Percentiles rank a stretch among this genome's conserved stretches.
phyloP scores from a whole-genome alignment of 2,113 vertebrate genomes.

The Oreochromis aureus region DNA sequence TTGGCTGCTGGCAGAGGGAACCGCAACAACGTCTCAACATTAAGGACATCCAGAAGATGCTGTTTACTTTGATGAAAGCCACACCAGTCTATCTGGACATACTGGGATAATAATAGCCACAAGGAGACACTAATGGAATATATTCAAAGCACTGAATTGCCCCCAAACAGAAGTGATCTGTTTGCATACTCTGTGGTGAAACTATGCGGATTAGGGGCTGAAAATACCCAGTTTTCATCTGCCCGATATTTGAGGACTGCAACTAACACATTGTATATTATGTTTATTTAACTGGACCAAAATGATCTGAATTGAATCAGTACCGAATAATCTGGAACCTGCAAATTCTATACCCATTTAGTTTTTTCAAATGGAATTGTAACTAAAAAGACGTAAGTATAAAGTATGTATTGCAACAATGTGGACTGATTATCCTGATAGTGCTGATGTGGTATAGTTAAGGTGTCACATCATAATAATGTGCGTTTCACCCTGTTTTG shows the following conservation, averaged over 20 bases:
- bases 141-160: background rate
- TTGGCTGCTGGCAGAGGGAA: slow-evolving; percentile 80
- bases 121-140: background rate
- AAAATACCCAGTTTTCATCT: background rate
- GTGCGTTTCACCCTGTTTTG: background rate
- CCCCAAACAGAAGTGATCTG: background rate
- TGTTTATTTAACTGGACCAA: background rate
- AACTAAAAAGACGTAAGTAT: background rate
- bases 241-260: background rate
- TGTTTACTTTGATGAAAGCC: slow-evolving; percentile 74
- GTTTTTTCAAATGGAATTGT: background rate
- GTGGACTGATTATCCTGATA: background rate
- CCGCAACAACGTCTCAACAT: slow-evolving; percentile 77
- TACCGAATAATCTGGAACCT: background rate
- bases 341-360: background rate
- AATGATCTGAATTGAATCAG: background rate
- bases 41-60: slow-evolving; percentile 77
- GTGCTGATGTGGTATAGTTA: background rate
- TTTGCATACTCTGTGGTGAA: background rate
- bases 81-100: slow-evolving; percentile 79
- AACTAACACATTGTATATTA: background rate
- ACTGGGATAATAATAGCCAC: slow-evolving; percentile 59
- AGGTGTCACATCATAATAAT: background rate
- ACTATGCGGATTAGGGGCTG: background rate
- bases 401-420: background rate